Base-by-base conservation (phyloP, 2,888 invertebrate species). In the Rhogogaster chlorosoma region DNA sequence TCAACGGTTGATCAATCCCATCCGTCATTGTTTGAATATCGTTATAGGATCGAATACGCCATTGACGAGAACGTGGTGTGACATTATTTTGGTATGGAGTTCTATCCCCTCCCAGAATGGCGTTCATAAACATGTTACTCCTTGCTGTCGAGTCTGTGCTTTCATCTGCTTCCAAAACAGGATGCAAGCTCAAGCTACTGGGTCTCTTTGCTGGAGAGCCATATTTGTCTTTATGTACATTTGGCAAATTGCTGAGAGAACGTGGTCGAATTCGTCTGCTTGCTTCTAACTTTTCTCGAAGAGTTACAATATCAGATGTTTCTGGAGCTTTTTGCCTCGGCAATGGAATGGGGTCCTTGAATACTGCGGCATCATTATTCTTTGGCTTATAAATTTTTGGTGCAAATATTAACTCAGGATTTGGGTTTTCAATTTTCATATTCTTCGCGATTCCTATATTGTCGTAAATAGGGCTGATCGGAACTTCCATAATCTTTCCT, bases 371-470 rank as follows among this genome's bases (percentile, higher is more conserved):
- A 57, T 82, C 70, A 18, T 61, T 53, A 22, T 36, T 29, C 18
- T 83, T 83, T 29, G 83, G 73, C 38, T 85, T 53, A 18, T 73
- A 86, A 78, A 89, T 88, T 64, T 75, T 87, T 42, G 87, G 88
- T 32, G 85, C 86, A 32, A 87, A 87, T 80, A 88, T 88, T 32
- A 87, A 61, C 38, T 86, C 71, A 45, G 87, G 87, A 86, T 87
- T 88, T 18, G 88, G 87, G 85, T 89, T 88, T 15, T 61, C 84
- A 26, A 87, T 80, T 7, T 45, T 86, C 36, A 77, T 87, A 9
- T 85, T 64, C 38, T 85, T 86, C 18, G 86, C 84, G 0, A 3
- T 29, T 67, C 42, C 29, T 36, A 64, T 18, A 18, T 78, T 80
- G 12, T 57, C 64, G 32, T 57, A 64, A 26, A 67, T n/a, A 15